A percentile compares a stretch with the other conserved stretches of the same genome.
phyloP scores from a whole-genome alignment of 2,888 invertebrate species.

The Boloria selene region DNA sequence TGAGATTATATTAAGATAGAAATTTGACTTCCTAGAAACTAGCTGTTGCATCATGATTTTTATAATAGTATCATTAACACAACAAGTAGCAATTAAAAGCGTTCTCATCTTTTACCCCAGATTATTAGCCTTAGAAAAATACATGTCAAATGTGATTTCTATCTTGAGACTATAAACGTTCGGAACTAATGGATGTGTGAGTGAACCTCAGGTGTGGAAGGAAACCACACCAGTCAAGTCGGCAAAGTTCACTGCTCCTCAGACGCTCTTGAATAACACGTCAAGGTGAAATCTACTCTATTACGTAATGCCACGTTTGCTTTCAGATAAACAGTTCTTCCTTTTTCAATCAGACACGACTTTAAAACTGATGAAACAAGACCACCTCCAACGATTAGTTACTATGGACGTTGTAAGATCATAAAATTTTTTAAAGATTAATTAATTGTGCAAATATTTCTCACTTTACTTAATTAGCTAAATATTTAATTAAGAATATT shows the following conservation, averaged over 20 bases:
- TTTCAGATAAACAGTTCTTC: conserved; percentile 43
- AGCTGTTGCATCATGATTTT: conserved; percentile 21
- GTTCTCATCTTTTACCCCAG: conserved; percentile 43
- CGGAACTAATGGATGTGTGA: conserved; percentile 72
- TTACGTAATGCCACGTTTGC: conserved; percentile 40
- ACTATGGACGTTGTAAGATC: conserved; percentile 38
- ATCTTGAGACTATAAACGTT: conserved; percentile 66
- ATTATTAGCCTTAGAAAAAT: conserved; percentile 33
- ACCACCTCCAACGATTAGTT: conserved; percentile 50
- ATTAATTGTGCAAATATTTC: no score
- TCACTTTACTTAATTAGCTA: no score
- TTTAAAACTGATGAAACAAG: conserved; percentile 58
- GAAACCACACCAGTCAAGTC: conserved; percentile 63
- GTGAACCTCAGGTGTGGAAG: conserved; percentile 74
- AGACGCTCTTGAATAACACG: conserved; percentile 49
- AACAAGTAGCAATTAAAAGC: conserved; percentile 37
- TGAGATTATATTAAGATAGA: conserved; percentile 8
- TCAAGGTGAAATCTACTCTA: conserved; percentile 58
- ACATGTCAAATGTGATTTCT: conserved; percentile 59
- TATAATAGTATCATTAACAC: conserved; percentile 27
- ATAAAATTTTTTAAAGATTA: neutral
- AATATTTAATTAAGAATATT: no score
- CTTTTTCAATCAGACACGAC: conserved; percentile 51
- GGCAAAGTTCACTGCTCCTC: conserved; percentile 78
- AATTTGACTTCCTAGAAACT: conserved; percentile 26